Evolutionary conservation across 1,140 invertebrate genomes (phyloP), one percentile per base, ranked within the genome.

Genomic region (Bursaphelenchus mucronatus): DNA sequence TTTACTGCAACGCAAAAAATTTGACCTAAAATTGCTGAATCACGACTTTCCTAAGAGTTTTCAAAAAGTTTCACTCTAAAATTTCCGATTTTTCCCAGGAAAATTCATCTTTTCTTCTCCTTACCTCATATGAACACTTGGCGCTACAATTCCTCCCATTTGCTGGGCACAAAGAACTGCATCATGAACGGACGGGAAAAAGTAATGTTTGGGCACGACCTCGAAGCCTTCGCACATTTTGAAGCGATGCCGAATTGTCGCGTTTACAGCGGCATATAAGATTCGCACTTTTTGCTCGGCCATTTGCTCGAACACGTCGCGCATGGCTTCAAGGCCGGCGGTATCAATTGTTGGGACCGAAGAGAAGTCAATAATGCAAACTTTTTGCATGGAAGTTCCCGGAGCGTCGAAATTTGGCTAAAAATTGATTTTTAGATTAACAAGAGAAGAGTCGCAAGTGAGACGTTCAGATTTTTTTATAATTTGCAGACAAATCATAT

Each of bases 61-160:
- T 45, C 39, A 8, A n/a, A 19, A 61, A 50, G 11, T 44, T 44
- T 59, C 30, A 30, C 30, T 30, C 30, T 30, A 30, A 30, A 30
- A 30, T 41, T n/a, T 41, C 47, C 13, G 3, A 41, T 17, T 13
- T n/a, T 11, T n/a, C n/a, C n/a, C n/a, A n/a, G n/a, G n/a, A n/a
- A n/a, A n/a, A n/a, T n/a, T n/a, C n/a, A n/a, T n/a, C n/a, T n/a
- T n/a, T n/a, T n/a, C n/a, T 30, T 30, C 30, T 30, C 30, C 30
- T 30, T 11, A 45, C 71, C 71, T 74, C 71, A 74, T 74, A 46
- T 74, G 71, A 53, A 74, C 67, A 57, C 67, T 75, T 21, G 72
- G 63, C 17, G 73, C 71, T 45, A 69, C 55, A 41, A 75, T 17
- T 7, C 69, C 69, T 30, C 71, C 71, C 49, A 74, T 51, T 62